These are phyloP conservation scores for Rhyacichthys aspro DNA, from an alignment of 2,797 vertebrate species.

Conservation along the genomic window DNA sequence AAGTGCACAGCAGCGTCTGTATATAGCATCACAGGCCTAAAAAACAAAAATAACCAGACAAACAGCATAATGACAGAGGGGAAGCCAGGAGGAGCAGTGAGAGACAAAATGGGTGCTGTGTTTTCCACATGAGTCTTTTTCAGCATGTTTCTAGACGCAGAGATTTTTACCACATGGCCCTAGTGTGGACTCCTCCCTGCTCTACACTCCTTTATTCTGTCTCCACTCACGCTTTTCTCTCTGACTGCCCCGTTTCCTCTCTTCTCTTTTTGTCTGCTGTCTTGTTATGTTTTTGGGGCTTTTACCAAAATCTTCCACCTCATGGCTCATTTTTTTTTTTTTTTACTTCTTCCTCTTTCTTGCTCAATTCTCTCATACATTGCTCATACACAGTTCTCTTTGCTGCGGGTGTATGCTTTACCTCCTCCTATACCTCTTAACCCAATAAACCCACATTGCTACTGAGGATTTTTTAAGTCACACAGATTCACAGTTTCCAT, in stretches of 20 bases:
- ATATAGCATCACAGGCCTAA: conserved; percentile 5
- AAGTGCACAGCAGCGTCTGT: conserved; percentile 2
- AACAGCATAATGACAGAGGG: conserved; percentile 70
- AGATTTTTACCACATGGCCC: conserved; percentile 67
- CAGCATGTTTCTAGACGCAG: conserved; percentile 65
- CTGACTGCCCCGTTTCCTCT: conserved; percentile 33
- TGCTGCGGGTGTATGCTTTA: conserved; percentile 13
- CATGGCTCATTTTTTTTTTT: conserved; percentile 10
- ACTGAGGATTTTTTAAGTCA: conserved; percentile 1
- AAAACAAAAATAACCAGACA: conserved; percentile 43
- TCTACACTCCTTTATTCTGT: conserved; percentile 46
- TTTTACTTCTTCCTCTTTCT: conserved; percentile 10
- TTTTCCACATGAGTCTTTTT: conserved; percentile 57
- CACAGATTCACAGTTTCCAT: conserved; percentile 36
- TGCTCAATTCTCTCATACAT: conserved; percentile 24
- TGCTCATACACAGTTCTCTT: conserved; percentile 5
- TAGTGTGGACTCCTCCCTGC: conserved; percentile 67
- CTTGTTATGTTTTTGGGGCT: conserved; percentile 22
- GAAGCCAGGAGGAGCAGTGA: conserved; percentile 29
- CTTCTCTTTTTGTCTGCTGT: conserved; percentile 22
- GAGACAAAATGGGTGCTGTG: conserved; percentile 45
- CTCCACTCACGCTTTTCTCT: conserved; percentile 42
- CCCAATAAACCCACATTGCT: background rate
- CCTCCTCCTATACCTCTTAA: conserved; percentile 15
- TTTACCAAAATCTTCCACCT: conserved; percentile 27